Evolutionary conservation across 2,888 invertebrate genomes (phyloP).

Genomic region (Dicyrtoma fusca): DNA sequence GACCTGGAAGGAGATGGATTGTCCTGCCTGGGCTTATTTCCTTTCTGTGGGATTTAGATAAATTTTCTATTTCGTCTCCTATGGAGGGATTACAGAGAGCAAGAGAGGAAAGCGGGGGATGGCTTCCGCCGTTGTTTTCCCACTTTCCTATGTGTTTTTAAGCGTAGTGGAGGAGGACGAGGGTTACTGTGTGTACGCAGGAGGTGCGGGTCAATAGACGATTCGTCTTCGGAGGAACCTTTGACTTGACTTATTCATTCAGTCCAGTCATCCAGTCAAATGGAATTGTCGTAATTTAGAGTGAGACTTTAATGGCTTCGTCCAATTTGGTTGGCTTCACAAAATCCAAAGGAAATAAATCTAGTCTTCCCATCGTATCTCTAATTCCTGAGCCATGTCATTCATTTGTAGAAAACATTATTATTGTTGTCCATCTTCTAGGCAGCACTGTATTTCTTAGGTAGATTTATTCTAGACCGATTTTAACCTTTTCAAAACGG

Average conservation of each 20-base stretch:
- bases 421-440: background rate
- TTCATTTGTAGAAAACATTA: background rate
- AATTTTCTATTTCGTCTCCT: conserved; percentile 4
- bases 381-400: background rate
- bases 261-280: conserved; percentile 18
- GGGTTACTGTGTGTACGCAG: background rate
- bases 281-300: conserved; percentile 23
- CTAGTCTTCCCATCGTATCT: background rate
- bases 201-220: conserved; percentile 13
- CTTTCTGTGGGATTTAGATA: conserved; percentile 3
- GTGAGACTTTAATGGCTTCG: conserved; percentile 30
- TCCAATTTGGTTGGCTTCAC: conserved; percentile 23
- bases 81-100: background rate
- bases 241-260: conserved; percentile 6
- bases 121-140: too few species aligned
- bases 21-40: background rate
- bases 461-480: too few species aligned
- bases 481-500: too few species aligned
- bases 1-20: background rate
- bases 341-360: background rate
- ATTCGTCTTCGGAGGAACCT: conserved; percentile 14
- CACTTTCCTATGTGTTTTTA: too few species aligned
- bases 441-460: too few species aligned
- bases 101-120: conserved; percentile 1
- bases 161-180: too few species aligned